Base-by-base conservation (phyloP, 1,140 invertebrate species). In the Zaprionus nigranus region DNA sequence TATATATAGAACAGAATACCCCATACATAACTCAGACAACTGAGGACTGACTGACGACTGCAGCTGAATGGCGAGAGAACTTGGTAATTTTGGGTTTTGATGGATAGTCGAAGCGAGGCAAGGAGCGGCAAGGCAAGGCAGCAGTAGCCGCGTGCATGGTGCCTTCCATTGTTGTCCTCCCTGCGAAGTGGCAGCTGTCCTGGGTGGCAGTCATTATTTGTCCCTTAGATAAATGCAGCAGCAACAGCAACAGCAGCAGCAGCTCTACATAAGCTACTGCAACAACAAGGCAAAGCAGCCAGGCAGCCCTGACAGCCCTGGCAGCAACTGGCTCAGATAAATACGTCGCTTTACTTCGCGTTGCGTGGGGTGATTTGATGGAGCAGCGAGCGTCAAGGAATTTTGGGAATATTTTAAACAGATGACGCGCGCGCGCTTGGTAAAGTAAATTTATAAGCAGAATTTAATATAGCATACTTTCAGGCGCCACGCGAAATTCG, bases 151-250 rank as follows among this genome's bases (percentile, higher is more conserved):
- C 15, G 38, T 46, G 40, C 40, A 6, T 17, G 40, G 7, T 46
- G 40, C n/a, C 40, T 17, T 51, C 46, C 5, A 51, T 51, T 51
- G 46, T 56, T n/a, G 22, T 24, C 46, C 15, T 51, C 40, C 9
- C 38, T 70, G 54, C 60, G 43, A 22, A 30, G 58, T 46, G 49
- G 67, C 56, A 46, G 69, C 30, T 64, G 53, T 62, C 59, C 57
- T 67, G 58, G 66, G 17, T 51, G 46, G 46, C 70, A 78, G 59
- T 34, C 64, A 78, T 68, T 78, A 67, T 63, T 68, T 68, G 75
- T 78, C 63, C 53, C 58, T 13, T 24, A 68, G 70, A 68, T 51
- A 68, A 69, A 49, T 74, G 70, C 75, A 59, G 49, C 57, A 59
- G 28, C 66, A 57, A 12, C 66, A 30, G 43, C 34, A 28, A 1